Evolutionary conservation across 2,113 vertebrate genomes (phyloP).

Genomic region (Anoura caudifer): DNA sequence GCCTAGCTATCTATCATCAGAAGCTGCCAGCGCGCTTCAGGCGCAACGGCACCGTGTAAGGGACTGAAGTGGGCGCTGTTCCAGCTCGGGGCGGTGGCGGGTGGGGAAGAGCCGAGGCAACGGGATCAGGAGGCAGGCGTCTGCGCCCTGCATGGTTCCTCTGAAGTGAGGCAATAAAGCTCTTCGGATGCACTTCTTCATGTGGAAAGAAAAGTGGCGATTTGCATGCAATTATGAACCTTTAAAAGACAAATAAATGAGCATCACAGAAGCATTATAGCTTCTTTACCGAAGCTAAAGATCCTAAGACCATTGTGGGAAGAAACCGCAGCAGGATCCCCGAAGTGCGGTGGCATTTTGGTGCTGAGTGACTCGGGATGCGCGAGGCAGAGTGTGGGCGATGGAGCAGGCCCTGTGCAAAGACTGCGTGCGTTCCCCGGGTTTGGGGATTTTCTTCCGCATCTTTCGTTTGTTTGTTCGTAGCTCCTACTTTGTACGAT

Average conservation of each 20-base stretch:
- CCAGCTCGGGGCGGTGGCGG: not conserved
- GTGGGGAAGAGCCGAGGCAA: not conserved
- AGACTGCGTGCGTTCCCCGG: not conserved
- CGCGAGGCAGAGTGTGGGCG: not conserved
- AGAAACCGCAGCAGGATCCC: not conserved
- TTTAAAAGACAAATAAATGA: not conserved
- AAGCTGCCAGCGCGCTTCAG: not conserved
- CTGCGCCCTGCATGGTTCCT: not conserved
- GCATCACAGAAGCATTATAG: not conserved
- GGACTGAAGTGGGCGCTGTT: not conserved
- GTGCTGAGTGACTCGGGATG: not conserved
- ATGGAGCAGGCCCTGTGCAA: not conserved
- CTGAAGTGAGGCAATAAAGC: not conserved
- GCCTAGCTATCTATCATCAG: not conserved
- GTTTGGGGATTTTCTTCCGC: not conserved
- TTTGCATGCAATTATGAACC: not conserved
- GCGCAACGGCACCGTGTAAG: not conserved
- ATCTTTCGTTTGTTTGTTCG: not conserved
- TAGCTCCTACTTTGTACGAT: not conserved
- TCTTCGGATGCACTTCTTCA: not conserved
- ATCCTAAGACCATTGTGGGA: not conserved
- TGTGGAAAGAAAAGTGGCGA: not conserved
- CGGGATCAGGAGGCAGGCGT: not conserved
- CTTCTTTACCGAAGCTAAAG: not conserved
- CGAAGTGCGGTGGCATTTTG: not conserved